These are phyloP conservation scores for Peromyscus californicus DNA, from an alignment of 2,113 vertebrate genomes.

Conservation along the genomic window DNA sequence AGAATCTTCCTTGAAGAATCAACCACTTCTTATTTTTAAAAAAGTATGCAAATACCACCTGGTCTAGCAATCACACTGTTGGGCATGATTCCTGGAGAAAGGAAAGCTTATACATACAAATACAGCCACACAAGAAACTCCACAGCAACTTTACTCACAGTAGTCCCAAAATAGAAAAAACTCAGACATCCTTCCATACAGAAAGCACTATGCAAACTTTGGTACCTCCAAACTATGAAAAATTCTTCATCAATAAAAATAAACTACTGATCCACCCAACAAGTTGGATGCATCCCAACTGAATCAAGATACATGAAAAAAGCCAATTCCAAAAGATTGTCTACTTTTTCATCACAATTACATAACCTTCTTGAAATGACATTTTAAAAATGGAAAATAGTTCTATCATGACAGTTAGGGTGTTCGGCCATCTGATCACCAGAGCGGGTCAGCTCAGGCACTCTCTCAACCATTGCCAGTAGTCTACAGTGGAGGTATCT, in stretches of 20 bases:
- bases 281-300: neutral
- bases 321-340: neutral
- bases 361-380: neutral
- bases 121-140: neutral
- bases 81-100: neutral
- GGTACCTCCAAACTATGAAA: neutral
- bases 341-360: neutral
- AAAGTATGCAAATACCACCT: neutral
- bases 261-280: neutral
- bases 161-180: neutral
- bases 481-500: too few species aligned
- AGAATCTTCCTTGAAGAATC: neutral
- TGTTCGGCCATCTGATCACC: too few species aligned
- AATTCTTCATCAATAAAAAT: neutral
- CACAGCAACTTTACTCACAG: neutral
- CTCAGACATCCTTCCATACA: neutral
- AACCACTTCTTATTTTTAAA: neutral
- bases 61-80: neutral
- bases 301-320: neutral
- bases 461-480: too few species aligned
- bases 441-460: too few species aligned
- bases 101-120: neutral
- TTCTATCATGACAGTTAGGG: too few species aligned
- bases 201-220: neutral
- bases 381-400: neutral